Evolutionary conservation across 1,140 invertebrate species (phyloP).

Genomic region (Coboldia fuscipes): DNA sequence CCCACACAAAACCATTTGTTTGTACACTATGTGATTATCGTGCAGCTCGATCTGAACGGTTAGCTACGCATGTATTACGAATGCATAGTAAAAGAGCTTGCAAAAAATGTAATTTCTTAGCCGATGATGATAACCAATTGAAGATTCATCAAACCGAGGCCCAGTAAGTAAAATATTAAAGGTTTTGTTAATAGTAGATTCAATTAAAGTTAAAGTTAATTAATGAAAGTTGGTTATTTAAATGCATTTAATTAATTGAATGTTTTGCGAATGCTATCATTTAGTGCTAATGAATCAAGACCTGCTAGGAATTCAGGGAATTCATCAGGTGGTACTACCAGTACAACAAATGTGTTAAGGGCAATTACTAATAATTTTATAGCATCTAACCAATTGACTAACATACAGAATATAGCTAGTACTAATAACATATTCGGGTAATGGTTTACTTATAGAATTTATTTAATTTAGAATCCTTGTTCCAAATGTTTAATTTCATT

Average conservation of each 20-base stretch:
- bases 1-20: constrained; percentile 74
- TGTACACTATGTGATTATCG: constrained; percentile 81
- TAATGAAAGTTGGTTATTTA: too few relatives aligned
- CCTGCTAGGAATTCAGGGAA: constrained; percentile 8
- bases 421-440: constrained; percentile 5
- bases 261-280: not conserved
- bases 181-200: not conserved
- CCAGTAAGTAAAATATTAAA: constrained; percentile 26
- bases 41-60: constrained; percentile 62
- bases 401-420: constrained; percentile 14
- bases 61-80: constrained; percentile 72
- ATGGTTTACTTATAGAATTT: not conserved
- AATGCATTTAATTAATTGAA: too few relatives aligned
- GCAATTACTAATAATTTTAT: constrained; percentile 19
- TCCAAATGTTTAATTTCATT: too few relatives aligned
- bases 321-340: constrained; percentile 6
- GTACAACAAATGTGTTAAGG: constrained; percentile 19
- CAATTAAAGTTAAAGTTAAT: too few relatives aligned
- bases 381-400: constrained; percentile 18
- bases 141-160: constrained; percentile 50
- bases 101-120: constrained; percentile 64
- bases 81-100: constrained; percentile 79
- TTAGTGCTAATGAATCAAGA: constrained; percentile 17
- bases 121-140: constrained; percentile 54
- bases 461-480: too few relatives aligned